These are phyloP conservation scores for Agrotis ipsilon DNA, from an alignment of 2,888 invertebrate genomes.

Conservation along the genomic window DNA sequence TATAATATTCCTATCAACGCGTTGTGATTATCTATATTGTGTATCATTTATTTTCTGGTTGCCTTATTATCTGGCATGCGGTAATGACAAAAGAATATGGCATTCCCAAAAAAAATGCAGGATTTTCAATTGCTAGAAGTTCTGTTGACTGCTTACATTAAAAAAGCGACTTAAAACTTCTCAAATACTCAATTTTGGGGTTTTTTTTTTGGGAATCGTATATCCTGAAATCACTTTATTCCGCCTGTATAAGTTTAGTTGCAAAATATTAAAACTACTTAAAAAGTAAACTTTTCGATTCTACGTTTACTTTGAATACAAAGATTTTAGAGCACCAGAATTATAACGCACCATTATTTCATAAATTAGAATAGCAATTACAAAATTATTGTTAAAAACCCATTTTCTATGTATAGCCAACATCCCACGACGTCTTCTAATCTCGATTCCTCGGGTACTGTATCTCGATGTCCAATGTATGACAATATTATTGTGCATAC, in stretches of 20 bases:
- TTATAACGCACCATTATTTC: conserved; percentile 4
- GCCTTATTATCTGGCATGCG: conserved; percentile 6
- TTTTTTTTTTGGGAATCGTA: background rate
- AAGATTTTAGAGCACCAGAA: background rate
- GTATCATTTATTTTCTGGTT: conserved; percentile 25
- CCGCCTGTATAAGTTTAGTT: background rate
- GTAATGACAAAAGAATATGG: conserved; percentile 2
- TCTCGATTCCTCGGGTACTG: conserved; percentile 33
- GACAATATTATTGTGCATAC: conserved; percentile 82
- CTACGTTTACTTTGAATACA: conserved; percentile 6
- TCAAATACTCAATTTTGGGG: too few relatives aligned
- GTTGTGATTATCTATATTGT: conserved; percentile 64
- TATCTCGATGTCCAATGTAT: conserved; percentile 76
- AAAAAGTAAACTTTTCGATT: conserved; percentile 8
- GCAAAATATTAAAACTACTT: too few relatives aligned
- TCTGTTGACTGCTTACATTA: too few relatives aligned
- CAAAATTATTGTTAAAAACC: conserved; percentile 30
- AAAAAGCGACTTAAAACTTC: too few relatives aligned
- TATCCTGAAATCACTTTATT: conserved; percentile 2
- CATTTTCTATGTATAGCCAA: conserved; percentile 33
- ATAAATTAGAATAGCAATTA: conserved; percentile 16
- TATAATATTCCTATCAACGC: conserved; percentile 55
- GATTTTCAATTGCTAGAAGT: too few relatives aligned
- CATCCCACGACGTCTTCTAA: conserved; percentile 15
- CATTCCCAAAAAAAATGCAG: background rate